These are phyloP conservation scores for Vidua chalybeata DNA, from an alignment of 2,113 vertebrate species.

Conservation along the genomic window DNA sequence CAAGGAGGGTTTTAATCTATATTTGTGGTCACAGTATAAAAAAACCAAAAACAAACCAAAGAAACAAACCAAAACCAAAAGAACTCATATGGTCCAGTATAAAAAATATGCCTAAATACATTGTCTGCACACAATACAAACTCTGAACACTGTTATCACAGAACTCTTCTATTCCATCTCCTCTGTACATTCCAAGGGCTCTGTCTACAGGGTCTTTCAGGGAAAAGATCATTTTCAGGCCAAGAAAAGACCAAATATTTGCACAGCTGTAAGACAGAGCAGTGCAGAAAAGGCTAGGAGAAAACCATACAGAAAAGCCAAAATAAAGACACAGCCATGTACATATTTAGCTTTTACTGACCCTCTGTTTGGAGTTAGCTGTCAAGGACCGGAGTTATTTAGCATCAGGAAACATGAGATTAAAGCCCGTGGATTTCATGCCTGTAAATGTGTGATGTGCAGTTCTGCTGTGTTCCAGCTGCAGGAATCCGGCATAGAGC, in stretches of 20 bases:
- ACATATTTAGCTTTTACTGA: background rate
- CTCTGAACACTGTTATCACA: background rate
- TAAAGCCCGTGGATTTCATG: background rate
- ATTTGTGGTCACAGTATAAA: conserved; percentile 29
- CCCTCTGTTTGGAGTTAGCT: background rate
- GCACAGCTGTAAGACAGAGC: background rate
- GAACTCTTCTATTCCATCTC: background rate
- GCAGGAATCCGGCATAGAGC: background rate
- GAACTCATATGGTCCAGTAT: conserved; percentile 1
- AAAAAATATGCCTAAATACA: background rate
- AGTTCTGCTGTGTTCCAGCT: background rate
- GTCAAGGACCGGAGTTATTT: background rate
- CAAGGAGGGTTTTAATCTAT: background rate
- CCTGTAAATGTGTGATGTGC: background rate
- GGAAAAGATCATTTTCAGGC: background rate
- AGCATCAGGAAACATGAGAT: background rate
- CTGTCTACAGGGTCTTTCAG: background rate
- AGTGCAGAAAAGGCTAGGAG: background rate
- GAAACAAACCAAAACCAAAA: background rate
- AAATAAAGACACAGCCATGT: background rate
- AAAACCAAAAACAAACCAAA: background rate
- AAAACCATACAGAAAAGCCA: background rate
- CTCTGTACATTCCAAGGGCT: background rate
- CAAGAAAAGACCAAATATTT: background rate
- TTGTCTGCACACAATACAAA: background rate